Base-by-base conservation (phyloP, 2,113 vertebrate genomes). In the Archilochus colubris region DNA sequence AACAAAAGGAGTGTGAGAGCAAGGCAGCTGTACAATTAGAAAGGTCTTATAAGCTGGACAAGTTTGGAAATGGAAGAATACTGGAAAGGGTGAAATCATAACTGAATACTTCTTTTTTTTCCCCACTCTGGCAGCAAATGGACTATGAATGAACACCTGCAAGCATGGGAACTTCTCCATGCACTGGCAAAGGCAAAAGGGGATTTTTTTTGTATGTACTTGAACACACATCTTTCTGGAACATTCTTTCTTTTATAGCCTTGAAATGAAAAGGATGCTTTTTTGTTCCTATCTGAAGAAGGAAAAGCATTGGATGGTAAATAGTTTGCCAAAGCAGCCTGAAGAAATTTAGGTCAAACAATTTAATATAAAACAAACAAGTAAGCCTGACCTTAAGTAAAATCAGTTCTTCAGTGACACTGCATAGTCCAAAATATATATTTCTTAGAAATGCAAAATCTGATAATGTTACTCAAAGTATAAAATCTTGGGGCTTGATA, bases 81-180 rank as follows among this genome's bases (percentile, higher is more conserved):
- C 51, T 86, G 79, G 51, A 80, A 93, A 66, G 36, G 16, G 6
- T 73, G 36, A 63, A 79, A 1, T 63, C 30, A 24, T 89, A 82
- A 87, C 19, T 73, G 30, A 94, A 80, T 89, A 58, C 14, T n/a
- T 89, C 54, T 20, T 88, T 93, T 94, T 89, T 86, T 40, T 40
- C 40, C 48, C 51, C 46, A 28, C 10, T 2, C 59, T 93, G 70
- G 50, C 82, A 89, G 25, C 28, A 76, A 75, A 84, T 30, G 68
- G 30, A 24, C 63, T 66, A 14, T 69, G 59, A 82, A 38, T 38
- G 38, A 82, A 85, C 79, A 89, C 58, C 63, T 95, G 78, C 90
- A 69, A 76, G 46, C 46, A 43, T 6, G 28, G 43, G 73, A 77
- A 70, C 22, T 69, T 79, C n/a, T 54, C 50, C 25, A 8, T 53